A percentile compares a stretch with the other conserved stretches of the same genome.
Evolutionary conservation across 2,113 vertebrate genomes (phyloP).

Genomic region (Pseudorasbora parva): DNA sequence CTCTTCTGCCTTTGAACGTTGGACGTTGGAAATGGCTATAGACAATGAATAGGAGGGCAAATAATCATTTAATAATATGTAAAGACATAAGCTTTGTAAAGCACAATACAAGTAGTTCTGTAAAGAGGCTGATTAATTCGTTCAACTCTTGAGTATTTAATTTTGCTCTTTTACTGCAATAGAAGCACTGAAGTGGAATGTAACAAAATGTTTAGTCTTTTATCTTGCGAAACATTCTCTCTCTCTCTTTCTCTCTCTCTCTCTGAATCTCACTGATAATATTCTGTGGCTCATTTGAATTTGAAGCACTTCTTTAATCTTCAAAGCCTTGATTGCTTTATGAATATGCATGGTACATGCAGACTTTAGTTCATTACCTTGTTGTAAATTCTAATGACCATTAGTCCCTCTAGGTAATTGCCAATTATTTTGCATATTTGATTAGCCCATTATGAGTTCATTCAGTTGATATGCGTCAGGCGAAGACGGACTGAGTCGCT

Average conservation of each 20-base stretch:
- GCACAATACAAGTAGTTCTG: conserved; percentile 54
- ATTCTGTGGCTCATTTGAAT: conserved; percentile 99
- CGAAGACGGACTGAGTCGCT: background rate
- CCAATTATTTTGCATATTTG: conserved; percentile 99
- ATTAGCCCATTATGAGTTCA: conserved; percentile 88
- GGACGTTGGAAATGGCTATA: background rate
- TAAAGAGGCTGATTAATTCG: conserved; percentile 6
- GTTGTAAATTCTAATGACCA: conserved; percentile 99
- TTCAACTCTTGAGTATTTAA: conserved; percentile 32
- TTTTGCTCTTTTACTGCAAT: conserved; percentile 28
- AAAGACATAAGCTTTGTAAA: conserved; percentile 51
- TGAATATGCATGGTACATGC: conserved; percentile 99
- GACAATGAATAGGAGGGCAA: background rate
- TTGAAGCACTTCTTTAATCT: conserved; percentile 99
- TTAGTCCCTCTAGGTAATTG: conserved; percentile 99
- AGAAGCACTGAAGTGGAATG: conserved; percentile 57
- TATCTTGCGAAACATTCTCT: conserved; percentile 11
- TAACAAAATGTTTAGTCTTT: conserved; percentile 43
- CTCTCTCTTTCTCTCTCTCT: conserved; percentile 66
- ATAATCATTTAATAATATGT: conserved; percentile 45
- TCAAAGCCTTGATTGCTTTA: conserved; percentile 99
- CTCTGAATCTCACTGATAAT: conserved; percentile 99
- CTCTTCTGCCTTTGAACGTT: background rate
- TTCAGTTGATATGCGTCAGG: conserved; percentile 13
- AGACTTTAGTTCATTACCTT: conserved; percentile 99